Evolutionary conservation across 2,797 vertebrate species (phyloP).

Genomic region (Channa striata): DNA sequence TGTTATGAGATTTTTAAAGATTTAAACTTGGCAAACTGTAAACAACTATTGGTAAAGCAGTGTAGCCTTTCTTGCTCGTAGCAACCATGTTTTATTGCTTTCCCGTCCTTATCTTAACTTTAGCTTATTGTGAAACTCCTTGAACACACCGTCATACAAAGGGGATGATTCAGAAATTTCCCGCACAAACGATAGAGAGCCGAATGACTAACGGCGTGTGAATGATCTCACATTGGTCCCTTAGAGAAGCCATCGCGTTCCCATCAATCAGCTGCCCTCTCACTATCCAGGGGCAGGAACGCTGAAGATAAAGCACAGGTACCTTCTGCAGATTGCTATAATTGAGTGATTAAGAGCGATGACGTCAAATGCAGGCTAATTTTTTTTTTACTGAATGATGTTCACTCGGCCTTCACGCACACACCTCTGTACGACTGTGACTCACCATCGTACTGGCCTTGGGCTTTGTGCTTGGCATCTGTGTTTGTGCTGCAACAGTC

Average conservation of each 20-base stretch:
- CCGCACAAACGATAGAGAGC: conserved; percentile 11
- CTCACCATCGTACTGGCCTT: conserved; percentile 68
- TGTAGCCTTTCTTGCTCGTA: not conserved
- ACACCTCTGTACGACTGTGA: conserved; percentile 53
- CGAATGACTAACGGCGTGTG: conserved; percentile 53
- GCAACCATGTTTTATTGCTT: not conserved
- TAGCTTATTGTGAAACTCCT: not conserved
- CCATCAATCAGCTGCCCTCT: conserved; percentile 51
- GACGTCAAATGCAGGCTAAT: conserved; percentile 57
- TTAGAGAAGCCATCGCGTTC: conserved; percentile 40
- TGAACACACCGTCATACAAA: not conserved
- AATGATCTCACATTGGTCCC: conserved; percentile 60
- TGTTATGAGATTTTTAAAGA: no score
- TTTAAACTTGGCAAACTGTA: no score
- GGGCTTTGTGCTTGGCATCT: conserved; percentile 59
- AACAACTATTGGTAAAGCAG: not conserved
- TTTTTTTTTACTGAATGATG: conserved; percentile 33
- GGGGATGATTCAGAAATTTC: conserved; percentile 38
- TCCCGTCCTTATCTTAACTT: not conserved
- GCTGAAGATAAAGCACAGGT: conserved; percentile 35
- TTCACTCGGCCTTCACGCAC: conserved; percentile 47
- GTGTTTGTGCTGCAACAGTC: conserved; percentile 32
- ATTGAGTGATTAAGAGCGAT: conserved; percentile 66
- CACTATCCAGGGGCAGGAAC: conserved; percentile 53
- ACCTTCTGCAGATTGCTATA: conserved; percentile 61